Evolutionary conservation across 2,797 vertebrate genomes (phyloP).

Genomic region (Chrysocyon brachyurus): DNA sequence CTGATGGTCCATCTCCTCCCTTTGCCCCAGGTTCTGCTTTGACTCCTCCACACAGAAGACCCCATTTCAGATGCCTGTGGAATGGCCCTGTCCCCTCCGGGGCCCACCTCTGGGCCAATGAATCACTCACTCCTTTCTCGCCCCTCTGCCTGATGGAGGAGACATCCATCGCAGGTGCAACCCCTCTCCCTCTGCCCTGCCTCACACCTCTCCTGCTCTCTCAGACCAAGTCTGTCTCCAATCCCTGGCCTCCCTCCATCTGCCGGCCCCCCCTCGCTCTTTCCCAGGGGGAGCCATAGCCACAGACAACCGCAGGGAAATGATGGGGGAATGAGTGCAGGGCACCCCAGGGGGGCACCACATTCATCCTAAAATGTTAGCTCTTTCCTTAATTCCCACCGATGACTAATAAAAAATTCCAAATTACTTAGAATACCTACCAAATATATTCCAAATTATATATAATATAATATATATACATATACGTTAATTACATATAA

Average conservation of each 20-base stretch:
- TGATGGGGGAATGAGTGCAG: background rate
- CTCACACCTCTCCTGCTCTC: background rate
- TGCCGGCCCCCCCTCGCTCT: fast-evolving
- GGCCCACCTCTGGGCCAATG: background rate
- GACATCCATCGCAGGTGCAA: background rate
- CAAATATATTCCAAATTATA: background rate
- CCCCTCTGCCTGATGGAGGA: background rate
- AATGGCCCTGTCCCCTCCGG: background rate
- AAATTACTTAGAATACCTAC: background rate
- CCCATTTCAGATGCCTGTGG: background rate
- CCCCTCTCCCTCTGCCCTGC: background rate
- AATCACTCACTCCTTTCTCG: background rate
- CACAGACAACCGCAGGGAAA: background rate
- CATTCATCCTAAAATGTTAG: background rate
- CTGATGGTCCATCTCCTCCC: background rate
- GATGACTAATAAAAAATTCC: background rate
- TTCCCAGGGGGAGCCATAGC: background rate
- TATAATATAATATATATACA: background rate
- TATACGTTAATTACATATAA: background rate
- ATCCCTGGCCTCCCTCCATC: background rate
- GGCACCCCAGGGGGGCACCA: background rate
- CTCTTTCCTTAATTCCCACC: background rate
- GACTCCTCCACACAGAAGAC: background rate
- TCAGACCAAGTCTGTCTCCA: background rate
- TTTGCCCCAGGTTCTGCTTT: slow-evolving; percentile 9